phyloP scores from a whole-genome alignment of 2,113 vertebrate species.

The Ciconia stormi region DNA sequence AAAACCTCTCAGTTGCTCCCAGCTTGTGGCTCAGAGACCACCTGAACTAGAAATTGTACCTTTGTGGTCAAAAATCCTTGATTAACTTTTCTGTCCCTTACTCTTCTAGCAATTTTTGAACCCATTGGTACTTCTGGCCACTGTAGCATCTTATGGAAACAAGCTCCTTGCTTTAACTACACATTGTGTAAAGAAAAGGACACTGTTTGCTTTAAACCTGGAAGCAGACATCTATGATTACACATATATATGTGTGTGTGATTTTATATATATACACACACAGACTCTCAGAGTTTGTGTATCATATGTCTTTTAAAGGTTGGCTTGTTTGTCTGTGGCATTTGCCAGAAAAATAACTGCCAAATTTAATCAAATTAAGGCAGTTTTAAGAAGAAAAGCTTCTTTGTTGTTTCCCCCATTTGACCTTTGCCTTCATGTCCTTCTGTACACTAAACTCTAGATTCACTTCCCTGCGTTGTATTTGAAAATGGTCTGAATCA shows the following conservation, averaged over 20 bases:
- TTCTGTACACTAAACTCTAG: not conserved
- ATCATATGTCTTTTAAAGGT: not conserved
- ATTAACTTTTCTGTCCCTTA: not conserved
- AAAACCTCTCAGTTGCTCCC: not conserved
- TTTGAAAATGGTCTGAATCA: not conserved
- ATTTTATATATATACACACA: not conserved
- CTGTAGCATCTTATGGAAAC: not conserved
- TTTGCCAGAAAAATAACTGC: not conserved
- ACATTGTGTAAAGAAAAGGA: not conserved
- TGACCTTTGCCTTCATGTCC: not conserved
- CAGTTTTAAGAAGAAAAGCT: not conserved
- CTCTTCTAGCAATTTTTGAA: not conserved
- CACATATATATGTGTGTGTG: not conserved
- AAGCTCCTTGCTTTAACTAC: not conserved
- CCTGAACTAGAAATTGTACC: not conserved
- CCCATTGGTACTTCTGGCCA: not conserved
- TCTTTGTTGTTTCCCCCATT: not conserved
- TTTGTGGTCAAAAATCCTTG: not conserved
- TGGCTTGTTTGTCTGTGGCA: not conserved
- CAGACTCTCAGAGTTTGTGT: not conserved
- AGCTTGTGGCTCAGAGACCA: not conserved
- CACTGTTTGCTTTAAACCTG: not conserved
- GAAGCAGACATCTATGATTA: not conserved
- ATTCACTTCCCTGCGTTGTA: not conserved
- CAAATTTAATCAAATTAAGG: not conserved